phyloP scores from a whole-genome alignment of 2,888 invertebrate genomes.

The Acleris holmiana region DNA sequence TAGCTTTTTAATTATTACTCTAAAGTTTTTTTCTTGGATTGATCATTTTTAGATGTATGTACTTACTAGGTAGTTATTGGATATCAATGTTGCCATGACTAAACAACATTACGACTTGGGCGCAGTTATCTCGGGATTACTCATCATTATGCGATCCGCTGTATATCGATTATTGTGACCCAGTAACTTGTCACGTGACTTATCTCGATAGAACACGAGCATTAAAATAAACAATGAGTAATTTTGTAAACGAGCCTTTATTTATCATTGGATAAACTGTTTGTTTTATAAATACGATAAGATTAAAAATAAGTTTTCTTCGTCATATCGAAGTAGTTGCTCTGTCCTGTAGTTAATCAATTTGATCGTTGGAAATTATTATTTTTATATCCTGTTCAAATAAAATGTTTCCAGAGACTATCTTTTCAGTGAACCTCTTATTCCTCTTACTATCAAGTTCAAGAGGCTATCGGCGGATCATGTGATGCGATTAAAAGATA shows the following conservation, averaged over 20 bases:
- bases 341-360: too few species aligned
- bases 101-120: not conserved
- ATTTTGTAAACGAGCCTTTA: not conserved
- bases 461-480: constrained; percentile 6
- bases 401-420: not conserved
- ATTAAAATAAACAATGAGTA: not conserved
- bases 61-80: accelerated
- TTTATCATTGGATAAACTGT: not conserved
- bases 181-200: constrained; percentile 1
- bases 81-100: too few species aligned
- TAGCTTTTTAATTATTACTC: too few species aligned
- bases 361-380: too few species aligned
- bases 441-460: constrained; percentile 8
- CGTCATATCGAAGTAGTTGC: too few species aligned
- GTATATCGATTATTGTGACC: constrained; percentile 6
- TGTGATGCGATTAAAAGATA: constrained; percentile 10
- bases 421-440: constrained; percentile 3
- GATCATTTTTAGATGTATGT: too few species aligned
- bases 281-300: too few species aligned
- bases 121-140: not conserved
- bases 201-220: not conserved
- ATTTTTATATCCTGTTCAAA: not conserved
- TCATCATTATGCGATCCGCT: not conserved
- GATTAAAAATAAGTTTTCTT: too few species aligned
- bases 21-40: too few species aligned